Percentiles rank a stretch among this genome's conserved stretches.
Evolutionary conservation across 2,888 invertebrate species (phyloP).

Genomic region (Cistogaster globosa): DNA sequence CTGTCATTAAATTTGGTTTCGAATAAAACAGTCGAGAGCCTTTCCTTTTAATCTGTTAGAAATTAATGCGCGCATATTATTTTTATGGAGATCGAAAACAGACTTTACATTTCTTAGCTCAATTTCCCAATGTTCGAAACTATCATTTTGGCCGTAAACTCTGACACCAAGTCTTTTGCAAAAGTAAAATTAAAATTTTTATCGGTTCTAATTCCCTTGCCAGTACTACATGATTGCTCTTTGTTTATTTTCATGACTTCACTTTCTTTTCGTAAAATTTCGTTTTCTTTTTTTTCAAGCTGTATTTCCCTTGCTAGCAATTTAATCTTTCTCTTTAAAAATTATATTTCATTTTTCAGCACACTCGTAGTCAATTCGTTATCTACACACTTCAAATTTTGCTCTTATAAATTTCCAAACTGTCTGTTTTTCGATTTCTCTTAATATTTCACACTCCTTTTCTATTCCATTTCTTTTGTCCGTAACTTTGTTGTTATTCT

Average conservation of each 20-base stretch:
- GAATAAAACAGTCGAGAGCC: conserved; percentile 51
- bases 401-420: not conserved
- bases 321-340: conserved; percentile 1
- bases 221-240: not conserved
- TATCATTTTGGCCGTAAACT: conserved; percentile 24
- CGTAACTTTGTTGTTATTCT: too few species aligned
- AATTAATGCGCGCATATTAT: conserved; percentile 34
- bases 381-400: not conserved
- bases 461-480: too few species aligned
- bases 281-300: conserved; percentile 18
- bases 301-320: conserved; percentile 2
- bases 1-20: conserved; percentile 40
- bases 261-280: conserved; percentile 29
- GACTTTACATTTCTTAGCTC: conserved; percentile 5
- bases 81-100: conserved; percentile 35
- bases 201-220: not conserved
- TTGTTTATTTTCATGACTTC: conserved; percentile 3
- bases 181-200: conserved; percentile 20
- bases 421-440: conserved; percentile 3
- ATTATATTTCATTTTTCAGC: not conserved
- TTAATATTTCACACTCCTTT: not conserved
- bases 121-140: conserved; percentile 26
- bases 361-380: not conserved
- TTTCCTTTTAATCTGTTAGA: conserved; percentile 56
- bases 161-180: conserved; percentile 30